These are phyloP conservation scores for Drosophila jambulina DNA, from an alignment of 1,140 invertebrate genomes.

Conservation along the genomic window DNA sequence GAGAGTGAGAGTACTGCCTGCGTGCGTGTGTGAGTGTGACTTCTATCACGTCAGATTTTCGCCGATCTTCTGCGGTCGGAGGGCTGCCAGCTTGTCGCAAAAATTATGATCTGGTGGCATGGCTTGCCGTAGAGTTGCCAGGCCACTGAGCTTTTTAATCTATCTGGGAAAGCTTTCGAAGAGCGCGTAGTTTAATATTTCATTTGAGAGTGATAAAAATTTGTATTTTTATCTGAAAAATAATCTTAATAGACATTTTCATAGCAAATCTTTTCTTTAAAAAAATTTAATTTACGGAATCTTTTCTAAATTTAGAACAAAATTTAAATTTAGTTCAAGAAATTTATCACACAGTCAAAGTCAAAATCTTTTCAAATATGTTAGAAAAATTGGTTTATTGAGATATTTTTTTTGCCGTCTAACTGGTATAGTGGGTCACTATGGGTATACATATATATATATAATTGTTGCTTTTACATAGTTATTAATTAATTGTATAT, in stretches of 20 bases:
- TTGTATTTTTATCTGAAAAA: neutral
- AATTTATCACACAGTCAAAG: too few relatives aligned
- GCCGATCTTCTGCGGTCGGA: slow-evolving; percentile 40
- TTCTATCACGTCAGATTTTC: slow-evolving; percentile 57
- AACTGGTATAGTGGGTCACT: slow-evolving; percentile 75
- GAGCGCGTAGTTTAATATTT: slow-evolving; percentile 17
- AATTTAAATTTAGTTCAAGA: too few relatives aligned
- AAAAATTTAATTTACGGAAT: too few relatives aligned
- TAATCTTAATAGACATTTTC: neutral
- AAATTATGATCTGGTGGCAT: slow-evolving; percentile 13
- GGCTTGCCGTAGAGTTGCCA: slow-evolving; percentile 5
- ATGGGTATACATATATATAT: slow-evolving; percentile 48
- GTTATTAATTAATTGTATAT: slow-evolving; percentile 59
- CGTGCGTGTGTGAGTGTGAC: slow-evolving; percentile 21
- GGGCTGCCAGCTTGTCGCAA: slow-evolving; percentile 33
- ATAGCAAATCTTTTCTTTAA: neutral
- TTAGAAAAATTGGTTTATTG: slow-evolving; percentile 80
- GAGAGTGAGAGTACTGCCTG: slow-evolving; percentile 55
- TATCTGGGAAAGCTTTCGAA: slow-evolving; percentile 13
- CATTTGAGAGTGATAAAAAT: neutral
- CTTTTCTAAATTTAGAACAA: too few relatives aligned
- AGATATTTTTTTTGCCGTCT: slow-evolving; percentile 73
- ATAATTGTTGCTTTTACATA: slow-evolving; percentile 46
- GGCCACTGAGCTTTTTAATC: slow-evolving; percentile 6
- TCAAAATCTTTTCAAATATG: slow-evolving; percentile 28